phyloP scores from a whole-genome alignment of 1,140 invertebrate species.

The Dolichoris vasculosae region DNA sequence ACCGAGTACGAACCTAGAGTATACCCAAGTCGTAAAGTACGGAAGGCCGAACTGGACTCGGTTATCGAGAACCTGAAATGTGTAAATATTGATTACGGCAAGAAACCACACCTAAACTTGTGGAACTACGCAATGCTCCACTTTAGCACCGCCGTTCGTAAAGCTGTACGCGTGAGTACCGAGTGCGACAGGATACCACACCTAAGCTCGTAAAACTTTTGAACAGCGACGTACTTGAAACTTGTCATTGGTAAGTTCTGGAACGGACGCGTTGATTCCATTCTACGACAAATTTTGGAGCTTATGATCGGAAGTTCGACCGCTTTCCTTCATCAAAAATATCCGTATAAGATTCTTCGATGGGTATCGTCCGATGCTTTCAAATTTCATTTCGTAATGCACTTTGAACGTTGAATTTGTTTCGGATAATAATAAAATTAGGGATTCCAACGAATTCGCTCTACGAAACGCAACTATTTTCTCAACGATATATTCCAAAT shows the following conservation, averaged over 20 bases:
- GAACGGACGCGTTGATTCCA: neutral
- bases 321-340: neutral
- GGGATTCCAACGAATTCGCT: neutral
- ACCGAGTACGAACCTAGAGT: too few species aligned
- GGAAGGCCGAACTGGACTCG: neutral
- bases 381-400: neutral
- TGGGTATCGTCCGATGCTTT: neutral
- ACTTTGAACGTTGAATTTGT: neutral
- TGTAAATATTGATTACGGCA: constrained; percentile 11
- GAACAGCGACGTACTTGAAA: neutral
- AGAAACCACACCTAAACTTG: constrained; percentile 15
- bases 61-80: neutral
- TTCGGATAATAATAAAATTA: neutral
- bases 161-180: neutral
- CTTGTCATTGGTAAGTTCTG: neutral
- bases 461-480: too few species aligned
- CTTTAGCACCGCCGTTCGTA: neutral
- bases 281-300: neutral
- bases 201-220: constrained; percentile 8
- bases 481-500: too few species aligned
- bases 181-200: neutral
- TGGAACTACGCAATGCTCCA: neutral
- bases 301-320: neutral
- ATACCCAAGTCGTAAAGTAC: neutral
- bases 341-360: neutral